phyloP scores from a whole-genome alignment of 2,888 invertebrate genomes.

The Phymatocera aterrima region DNA sequence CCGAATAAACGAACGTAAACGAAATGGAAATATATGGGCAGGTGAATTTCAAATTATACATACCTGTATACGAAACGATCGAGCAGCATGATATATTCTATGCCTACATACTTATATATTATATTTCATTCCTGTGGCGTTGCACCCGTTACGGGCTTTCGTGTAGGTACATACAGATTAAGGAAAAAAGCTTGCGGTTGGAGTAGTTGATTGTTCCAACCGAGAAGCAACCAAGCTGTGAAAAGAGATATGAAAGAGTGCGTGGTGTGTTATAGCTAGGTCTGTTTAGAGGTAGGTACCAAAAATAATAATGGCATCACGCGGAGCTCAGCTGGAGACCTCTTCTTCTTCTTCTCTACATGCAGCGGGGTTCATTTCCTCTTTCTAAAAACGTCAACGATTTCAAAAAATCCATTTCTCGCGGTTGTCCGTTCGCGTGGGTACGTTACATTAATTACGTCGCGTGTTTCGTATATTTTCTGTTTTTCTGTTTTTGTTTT shows the following conservation, averaged over 20 bases:
- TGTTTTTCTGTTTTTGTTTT: background rate
- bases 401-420: background rate
- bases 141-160: background rate
- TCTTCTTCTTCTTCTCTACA: slow-evolving; percentile 47
- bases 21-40: no score
- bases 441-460: background rate
- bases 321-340: slow-evolving; percentile 64
- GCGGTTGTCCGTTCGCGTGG: background rate
- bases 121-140: no score
- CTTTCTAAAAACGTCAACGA: background rate
- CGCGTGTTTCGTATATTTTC: background rate
- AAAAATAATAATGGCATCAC: slow-evolving; percentile 58
- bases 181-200: background rate
- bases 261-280: no score
- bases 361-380: background rate
- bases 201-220: slow-evolving; percentile 9
- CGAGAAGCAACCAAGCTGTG: slow-evolving; percentile 13
- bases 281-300: slow-evolving; percentile 9
- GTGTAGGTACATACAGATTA: background rate
- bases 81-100: background rate
- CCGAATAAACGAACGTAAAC: no score
- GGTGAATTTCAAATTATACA: no score
- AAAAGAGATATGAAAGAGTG: background rate
- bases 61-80: no score
- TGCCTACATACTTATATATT: background rate